Evolutionary conservation across 2,797 vertebrate genomes (phyloP).

Genomic region (Gymnodraco acuticeps): DNA sequence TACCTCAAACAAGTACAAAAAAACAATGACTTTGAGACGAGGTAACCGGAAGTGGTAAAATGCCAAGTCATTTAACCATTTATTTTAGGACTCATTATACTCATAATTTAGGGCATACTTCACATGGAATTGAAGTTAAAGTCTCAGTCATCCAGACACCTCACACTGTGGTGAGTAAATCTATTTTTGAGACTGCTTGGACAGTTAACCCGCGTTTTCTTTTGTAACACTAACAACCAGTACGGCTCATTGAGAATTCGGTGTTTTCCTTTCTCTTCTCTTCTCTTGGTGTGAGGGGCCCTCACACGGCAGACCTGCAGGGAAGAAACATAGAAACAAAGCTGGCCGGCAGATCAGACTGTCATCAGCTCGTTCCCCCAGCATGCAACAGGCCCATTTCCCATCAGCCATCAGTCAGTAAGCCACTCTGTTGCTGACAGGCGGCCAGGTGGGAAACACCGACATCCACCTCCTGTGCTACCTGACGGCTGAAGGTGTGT

Average conservation of each 20-base stretch:
- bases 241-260: background rate
- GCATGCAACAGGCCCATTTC: constrained; percentile 27
- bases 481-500: constrained; percentile 31
- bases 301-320: background rate
- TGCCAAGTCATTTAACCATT: no score
- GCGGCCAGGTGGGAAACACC: constrained; percentile 19
- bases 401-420: constrained; percentile 44
- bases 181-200: no score
- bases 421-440: constrained; percentile 38
- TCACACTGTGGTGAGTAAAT: no score
- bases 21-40: no score
- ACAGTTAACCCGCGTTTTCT: no score
- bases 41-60: no score
- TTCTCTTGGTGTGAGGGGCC: background rate
- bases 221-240: background rate
- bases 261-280: background rate
- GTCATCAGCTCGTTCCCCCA: constrained; percentile 47
- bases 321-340: constrained; percentile 43
- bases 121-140: no score
- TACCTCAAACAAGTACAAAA: no score
- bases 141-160: no score
- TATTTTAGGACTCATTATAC: no score
- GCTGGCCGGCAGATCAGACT: constrained; percentile 26
- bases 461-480: constrained; percentile 6
- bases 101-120: no score